These are phyloP conservation scores for Cyanoderma ruficeps DNA, from an alignment of 2,113 vertebrate species.

Conservation along the genomic window DNA sequence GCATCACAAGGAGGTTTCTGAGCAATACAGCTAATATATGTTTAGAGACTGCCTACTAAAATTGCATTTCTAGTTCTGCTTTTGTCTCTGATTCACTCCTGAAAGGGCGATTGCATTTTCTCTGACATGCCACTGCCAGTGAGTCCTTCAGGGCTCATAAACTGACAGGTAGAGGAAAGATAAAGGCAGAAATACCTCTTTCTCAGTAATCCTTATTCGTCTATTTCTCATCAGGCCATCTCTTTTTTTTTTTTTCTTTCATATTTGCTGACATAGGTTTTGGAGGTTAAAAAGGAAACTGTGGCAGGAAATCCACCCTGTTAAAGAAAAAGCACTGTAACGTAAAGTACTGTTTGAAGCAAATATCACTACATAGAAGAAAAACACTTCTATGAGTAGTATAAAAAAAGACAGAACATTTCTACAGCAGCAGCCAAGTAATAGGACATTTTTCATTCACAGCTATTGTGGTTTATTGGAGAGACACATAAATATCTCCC, in stretches of 20 bases:
- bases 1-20: neutral
- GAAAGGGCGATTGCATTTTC: neutral
- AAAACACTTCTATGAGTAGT: neutral
- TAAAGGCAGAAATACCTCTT: neutral
- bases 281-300: neutral
- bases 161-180: neutral
- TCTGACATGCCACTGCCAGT: neutral
- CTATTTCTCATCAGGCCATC: neutral
- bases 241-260: neutral
- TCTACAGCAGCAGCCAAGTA: neutral
- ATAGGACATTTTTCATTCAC: neutral
- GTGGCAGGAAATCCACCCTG: neutral
- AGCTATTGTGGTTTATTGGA: neutral
- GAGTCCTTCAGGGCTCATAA: neutral
- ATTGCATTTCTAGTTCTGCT: neutral
- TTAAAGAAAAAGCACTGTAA: neutral
- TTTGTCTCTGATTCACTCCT: neutral
- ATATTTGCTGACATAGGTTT: neutral
- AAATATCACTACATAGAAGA: neutral
- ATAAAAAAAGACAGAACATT: neutral
- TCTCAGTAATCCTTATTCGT: neutral
- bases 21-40: neutral
- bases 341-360: neutral
- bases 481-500: neutral
- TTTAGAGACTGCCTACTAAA: neutral